Base-by-base conservation (phyloP, 2,888 invertebrate genomes). In the Steromphala cineraria region DNA sequence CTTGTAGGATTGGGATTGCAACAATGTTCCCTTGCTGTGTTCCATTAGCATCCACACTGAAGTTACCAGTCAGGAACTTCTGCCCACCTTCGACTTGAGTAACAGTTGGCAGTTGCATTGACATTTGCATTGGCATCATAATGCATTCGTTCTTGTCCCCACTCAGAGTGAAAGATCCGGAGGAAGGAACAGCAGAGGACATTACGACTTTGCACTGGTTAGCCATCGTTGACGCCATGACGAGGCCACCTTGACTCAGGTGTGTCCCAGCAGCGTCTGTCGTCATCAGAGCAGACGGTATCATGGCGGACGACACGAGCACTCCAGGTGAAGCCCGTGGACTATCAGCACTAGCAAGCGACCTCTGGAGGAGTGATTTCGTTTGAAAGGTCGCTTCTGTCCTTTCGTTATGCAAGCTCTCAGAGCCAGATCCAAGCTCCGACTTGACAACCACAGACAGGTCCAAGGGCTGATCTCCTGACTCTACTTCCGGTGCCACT, bases 31-130 rank as follows among this genome's bases (percentile, higher is more conserved):
- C 21, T 15, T 75, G 75, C 52, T 75, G 75, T 21, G 19, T 24
- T 21, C 75, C 52, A n/a, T 21, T 40, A 7, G 40, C 24, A 21
- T 40, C 24, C 13, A 62, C 62, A 10, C 28, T 62, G 62, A 62
- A 52, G 15, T 79, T 67, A 21, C 28, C 71, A 21, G 53, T 79
- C 21, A 79, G 53, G 24, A 74, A 21, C 8, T 46, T 53, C 24
- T 53, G 55, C 0, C 55, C 53, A 15, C 67, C 53, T 24, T 79
- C 75, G 13, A 79, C 21, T 15, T 75, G 62, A 4, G 78, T 77
- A 19, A 81, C 75, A 2, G 83, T 83, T 17, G 83, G 81, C 78
- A 83, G 19, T n/a, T 81, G 83, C 83, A 83, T 83, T 4, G 81
- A 52, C 52, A 79, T 76, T 21, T 21, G 55, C 76, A 76, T 24